Evolutionary conservation across 2,113 vertebrate species (phyloP), one percentile per base, ranked within the genome.

Genomic region (Chitala chitala): DNA sequence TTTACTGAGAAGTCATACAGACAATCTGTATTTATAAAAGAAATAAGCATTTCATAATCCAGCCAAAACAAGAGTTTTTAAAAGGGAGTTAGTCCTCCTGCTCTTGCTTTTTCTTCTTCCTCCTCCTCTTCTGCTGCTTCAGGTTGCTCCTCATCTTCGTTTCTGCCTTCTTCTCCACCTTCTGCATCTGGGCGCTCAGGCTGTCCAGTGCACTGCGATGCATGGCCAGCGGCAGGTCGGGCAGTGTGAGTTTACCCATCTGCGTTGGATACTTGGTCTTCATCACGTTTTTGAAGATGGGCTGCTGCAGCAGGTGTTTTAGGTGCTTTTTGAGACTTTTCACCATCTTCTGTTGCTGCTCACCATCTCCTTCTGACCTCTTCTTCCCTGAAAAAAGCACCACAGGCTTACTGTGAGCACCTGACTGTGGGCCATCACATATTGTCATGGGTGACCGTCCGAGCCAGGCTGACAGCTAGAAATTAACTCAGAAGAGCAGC

Each of bases 191-290:
- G 54, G 76, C 87, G 74, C 88, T 87, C 22, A 97, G 61, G 0
- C 83, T 91, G 77, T 80, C 81, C 42, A 98, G 53, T 9, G 96
- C 95, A 1, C 80, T 92, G 84, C 46, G 0, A 77, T 81, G 5
- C 33, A 15, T 80, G 3, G 73, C 22, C 0, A 58, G 38, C 26
- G 87, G 82, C 5, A 88, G 54, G 46, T 76, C 24, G 31, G 90
- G 87, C 76, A 91, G 74, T 0, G 86, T 81, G 0, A 92, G 88
- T 80, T 82, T 93, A 75, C 97, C 97, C 80, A 93, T 93, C 80
- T 98, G 92, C 6, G 97, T 98, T 1, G 97, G 97, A 53, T 98
- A 98, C 80, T 87, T 97, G 54, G 95, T 98, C 83, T 92, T 96
- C 78, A 91, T 90, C 38, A 85, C 31, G 4, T 85, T 85, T 81